Evolutionary conservation across 1,140 invertebrate genomes (phyloP).

Genomic region (Hycleus phaleratus): DNA sequence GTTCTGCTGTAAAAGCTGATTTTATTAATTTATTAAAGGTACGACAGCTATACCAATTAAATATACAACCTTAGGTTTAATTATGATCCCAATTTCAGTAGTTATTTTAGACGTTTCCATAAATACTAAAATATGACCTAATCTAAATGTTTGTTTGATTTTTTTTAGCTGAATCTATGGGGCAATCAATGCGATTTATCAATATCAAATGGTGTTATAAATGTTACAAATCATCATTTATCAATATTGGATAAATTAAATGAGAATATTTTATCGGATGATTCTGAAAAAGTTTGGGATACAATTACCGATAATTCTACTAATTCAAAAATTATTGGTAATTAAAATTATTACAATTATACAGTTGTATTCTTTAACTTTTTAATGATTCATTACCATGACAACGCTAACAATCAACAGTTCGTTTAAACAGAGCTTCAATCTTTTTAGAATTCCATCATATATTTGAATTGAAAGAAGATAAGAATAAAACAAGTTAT

Average conservation of each 20-base stretch:
- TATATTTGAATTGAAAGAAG: too few relatives aligned
- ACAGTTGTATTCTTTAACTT: background rate
- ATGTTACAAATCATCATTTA: constrained; percentile 15
- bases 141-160: too few relatives aligned
- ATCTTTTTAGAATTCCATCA: too few relatives aligned
- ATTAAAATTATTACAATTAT: background rate
- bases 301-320: constrained; percentile 6
- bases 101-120: too few relatives aligned
- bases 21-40: constrained; percentile 12
- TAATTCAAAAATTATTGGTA: background rate
- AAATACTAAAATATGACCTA: too few relatives aligned
- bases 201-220: constrained; percentile 48
- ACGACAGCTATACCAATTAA: background rate
- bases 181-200: constrained; percentile 85
- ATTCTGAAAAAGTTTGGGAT: constrained; percentile 53
- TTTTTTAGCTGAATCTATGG: constrained; percentile 55
- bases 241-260: constrained; percentile 45
- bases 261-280: constrained; percentile 61
- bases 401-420: too few relatives aligned
- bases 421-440: too few relatives aligned
- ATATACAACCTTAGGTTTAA: too few relatives aligned
- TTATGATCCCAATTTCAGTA: too few relatives aligned
- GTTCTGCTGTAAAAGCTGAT: constrained; percentile 1
- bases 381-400: too few relatives aligned
- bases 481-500: too few relatives aligned